phyloP scores from a whole-genome alignment of 2,888 invertebrate species.

The Acrocyrtus sp. region DNA sequence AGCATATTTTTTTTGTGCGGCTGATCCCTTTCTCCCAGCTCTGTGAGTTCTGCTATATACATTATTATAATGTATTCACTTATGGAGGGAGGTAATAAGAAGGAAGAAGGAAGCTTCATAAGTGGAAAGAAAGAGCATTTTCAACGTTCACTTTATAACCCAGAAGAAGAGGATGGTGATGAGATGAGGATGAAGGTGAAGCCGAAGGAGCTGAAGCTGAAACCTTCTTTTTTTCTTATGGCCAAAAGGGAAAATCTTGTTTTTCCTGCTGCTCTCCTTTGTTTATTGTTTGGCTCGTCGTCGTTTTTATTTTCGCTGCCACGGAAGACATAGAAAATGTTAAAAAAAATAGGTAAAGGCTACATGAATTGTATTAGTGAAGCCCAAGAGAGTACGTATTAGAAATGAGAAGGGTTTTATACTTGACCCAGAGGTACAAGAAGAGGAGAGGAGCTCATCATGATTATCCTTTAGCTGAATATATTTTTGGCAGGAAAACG shows the following conservation, averaged over 20 bases:
- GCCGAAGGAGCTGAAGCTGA: not conserved
- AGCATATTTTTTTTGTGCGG: too few relatives aligned
- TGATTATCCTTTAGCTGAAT: not conserved
- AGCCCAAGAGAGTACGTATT: not conserved
- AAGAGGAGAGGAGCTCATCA: too few relatives aligned
- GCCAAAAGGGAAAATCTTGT: not conserved
- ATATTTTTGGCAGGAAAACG: not conserved
- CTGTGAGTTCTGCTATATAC: too few relatives aligned
- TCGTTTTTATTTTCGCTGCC: not conserved
- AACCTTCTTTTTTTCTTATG: not conserved
- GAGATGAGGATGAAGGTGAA: not conserved
- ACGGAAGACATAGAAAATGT: not conserved
- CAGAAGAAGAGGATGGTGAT: not conserved
- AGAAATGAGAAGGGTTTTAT: not conserved
- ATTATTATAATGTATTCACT: too few relatives aligned
- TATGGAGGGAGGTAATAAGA: too few relatives aligned
- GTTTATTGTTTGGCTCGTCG: not conserved
- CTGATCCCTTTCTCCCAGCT: not conserved
- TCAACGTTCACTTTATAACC: too few relatives aligned
- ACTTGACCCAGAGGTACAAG: not conserved
- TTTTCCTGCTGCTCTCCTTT: not conserved
- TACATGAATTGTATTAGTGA: too few relatives aligned
- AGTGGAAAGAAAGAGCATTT: not conserved
- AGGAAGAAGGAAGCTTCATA: too few relatives aligned
- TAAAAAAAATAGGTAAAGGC: not conserved